Base-by-base conservation (phyloP, 1,140 invertebrate genomes). In the Drosophila albomicans region DNA sequence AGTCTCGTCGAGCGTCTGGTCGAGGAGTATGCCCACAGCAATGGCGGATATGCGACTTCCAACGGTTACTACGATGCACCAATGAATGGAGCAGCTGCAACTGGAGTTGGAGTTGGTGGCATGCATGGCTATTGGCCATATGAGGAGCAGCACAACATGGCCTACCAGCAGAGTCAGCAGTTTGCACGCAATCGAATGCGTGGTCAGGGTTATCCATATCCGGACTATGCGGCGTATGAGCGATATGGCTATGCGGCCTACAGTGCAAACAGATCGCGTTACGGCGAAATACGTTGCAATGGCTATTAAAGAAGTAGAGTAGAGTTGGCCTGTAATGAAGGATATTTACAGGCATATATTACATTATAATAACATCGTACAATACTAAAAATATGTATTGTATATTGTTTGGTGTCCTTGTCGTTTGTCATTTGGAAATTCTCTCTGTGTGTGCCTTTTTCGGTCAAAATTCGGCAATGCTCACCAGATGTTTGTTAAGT, bases 401-500 rank as follows among this genome's bases (percentile, higher is more conserved):
- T 82, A 79, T 75, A 25, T 25, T 25, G 20, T 25, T 82, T 66
- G 51, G 49, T 87, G 64, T 69, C 64, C 76, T 72, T 64, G 82
- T 85, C 78, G 67, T 63, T 86, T 87, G 82, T 86, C 82, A 87
- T 86, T 86, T 72, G 61, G 69, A 82, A 87, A 86, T 86, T 88
- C 85, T 87, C 74, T 74, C 85, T 89, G 86, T 85, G 85, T 89
- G 85, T 89, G 85, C 85, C 85, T 89, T 89, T 89, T 89, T 85
- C 85, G 85, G 85, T 89, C 85, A 85, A 89, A 89, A 89, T 79
- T 67, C 78, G 78, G 73, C 74, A 88, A 80, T 72, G 81, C 75
- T 59, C 71, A n/a, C 30, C 52, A 75, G 63, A 76, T 65, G 72
- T 63, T 63, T 28, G 16, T 58, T 58, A 48, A 30, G 77, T 77